These are phyloP conservation scores for Darwinula stevensoni DNA, from an alignment of 2,888 invertebrate genomes.

Conservation along the genomic window DNA sequence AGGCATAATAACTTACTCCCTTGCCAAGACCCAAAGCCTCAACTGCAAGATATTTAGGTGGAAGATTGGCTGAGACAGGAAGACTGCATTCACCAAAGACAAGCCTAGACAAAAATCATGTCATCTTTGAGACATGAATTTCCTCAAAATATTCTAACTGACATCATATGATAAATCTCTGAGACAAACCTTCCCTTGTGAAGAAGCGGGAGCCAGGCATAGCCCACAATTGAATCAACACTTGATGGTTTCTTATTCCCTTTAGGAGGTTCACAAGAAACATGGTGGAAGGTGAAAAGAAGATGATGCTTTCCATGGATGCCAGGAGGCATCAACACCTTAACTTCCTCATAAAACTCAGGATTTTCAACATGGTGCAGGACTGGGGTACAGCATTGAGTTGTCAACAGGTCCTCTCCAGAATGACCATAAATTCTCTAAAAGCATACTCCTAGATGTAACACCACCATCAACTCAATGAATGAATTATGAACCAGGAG, in stretches of 20 bases:
- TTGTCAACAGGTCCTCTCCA: constrained; percentile 27
- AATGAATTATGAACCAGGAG: constrained; percentile 3
- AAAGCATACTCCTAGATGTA: background rate
- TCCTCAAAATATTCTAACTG: too few species aligned
- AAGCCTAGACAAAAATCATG: too few species aligned
- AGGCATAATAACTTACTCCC: too few species aligned
- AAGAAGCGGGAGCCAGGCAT: constrained; percentile 68
- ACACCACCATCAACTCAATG: background rate
- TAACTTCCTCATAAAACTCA: constrained; percentile 75
- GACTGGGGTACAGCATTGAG: constrained; percentile 28
- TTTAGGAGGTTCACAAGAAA: constrained; percentile 63
- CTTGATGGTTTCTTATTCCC: constrained; percentile 20
- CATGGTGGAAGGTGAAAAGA: constrained; percentile 79
- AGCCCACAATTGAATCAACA: constrained; percentile 37
- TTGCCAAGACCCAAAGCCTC: constrained; percentile 66
- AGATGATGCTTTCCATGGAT: constrained; percentile 62
- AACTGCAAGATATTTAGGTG: constrained; percentile 60
- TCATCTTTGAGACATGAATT: too few species aligned
- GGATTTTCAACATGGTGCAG: constrained; percentile 69
- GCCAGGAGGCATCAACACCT: constrained; percentile 59
- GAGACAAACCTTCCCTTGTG: constrained; percentile 35
- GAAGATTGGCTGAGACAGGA: constrained; percentile 57
- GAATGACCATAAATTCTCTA: constrained; percentile 44
- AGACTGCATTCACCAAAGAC: too few species aligned
- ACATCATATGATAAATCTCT: too few species aligned